Conservation (phyloP, 2,797 vertebrate genomes). For the Philypnodon macrostomus region DNA sequence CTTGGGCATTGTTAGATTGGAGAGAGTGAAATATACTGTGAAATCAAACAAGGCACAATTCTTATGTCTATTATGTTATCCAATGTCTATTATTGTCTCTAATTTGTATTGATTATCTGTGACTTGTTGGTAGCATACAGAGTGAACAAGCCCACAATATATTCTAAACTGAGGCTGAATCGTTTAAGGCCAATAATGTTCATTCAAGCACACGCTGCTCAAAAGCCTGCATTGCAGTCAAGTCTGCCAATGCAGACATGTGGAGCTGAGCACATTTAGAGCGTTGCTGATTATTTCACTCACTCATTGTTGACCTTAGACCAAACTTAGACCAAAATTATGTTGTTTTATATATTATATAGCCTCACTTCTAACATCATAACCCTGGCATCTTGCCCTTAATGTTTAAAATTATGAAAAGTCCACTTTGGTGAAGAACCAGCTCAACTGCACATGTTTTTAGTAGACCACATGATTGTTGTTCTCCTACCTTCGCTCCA, state of each 20-base stretch:
- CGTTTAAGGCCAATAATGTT: conserved; percentile 15
- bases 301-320: conserved; percentile 1
- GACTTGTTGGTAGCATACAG: neutral
- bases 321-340: too few species aligned
- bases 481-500: conserved; percentile 66
- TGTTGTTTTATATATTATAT: too few species aligned
- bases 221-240: conserved; percentile 36
- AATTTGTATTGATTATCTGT: conserved; percentile 5
- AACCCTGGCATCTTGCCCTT: conserved; percentile 15
- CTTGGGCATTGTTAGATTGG: conserved; percentile 24
- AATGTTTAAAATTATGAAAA: conserved; percentile 12
- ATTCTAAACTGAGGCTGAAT: conserved; percentile 16
- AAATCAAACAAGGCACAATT: conserved; percentile 9
- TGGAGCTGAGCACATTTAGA: conserved; percentile 28
- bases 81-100: neutral
- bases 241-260: conserved; percentile 40
- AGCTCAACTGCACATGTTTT: conserved; percentile 22
- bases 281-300: conserved; percentile 11
- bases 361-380: neutral
- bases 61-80: neutral
- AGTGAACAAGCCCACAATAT: conserved; percentile 1
- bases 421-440: conserved; percentile 23
- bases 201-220: conserved; percentile 26
- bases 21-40: conserved; percentile 14
- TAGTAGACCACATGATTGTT: conserved; percentile 56